Evolutionary conservation across 2,797 vertebrate species (phyloP).

Genomic region (Bradypodion ventrale): DNA sequence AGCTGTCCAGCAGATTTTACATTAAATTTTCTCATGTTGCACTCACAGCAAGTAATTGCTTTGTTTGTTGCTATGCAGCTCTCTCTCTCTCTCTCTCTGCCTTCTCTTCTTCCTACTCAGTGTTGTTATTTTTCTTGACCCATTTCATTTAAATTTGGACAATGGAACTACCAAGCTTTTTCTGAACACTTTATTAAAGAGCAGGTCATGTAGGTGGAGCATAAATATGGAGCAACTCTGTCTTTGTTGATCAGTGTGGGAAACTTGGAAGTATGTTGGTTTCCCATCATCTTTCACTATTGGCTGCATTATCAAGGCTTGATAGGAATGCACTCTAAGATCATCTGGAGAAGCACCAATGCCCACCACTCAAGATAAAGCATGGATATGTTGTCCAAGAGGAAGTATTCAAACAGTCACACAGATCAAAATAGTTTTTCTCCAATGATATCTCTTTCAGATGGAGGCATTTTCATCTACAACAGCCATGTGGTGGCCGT

Average conservation of each 20-base stretch:
- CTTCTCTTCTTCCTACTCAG: neutral
- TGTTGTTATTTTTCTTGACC: conserved; percentile 3
- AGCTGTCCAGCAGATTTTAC: conserved; percentile 29
- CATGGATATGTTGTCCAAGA: no score
- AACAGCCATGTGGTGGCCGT: neutral
- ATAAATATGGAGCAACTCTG: neutral
- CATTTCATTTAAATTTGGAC: neutral
- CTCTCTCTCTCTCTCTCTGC: neutral
- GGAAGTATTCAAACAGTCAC: no score
- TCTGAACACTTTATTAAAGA: neutral
- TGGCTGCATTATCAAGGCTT: neutral
- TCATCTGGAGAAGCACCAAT: neutral
- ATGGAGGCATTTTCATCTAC: neutral
- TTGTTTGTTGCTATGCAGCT: conserved; percentile 17
- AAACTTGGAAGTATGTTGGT: neutral
- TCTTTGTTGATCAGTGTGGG: neutral
- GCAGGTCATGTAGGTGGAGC: neutral
- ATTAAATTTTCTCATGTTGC: conserved; percentile 31
- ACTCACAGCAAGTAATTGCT: conserved; percentile 38
- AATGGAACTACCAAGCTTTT: neutral
- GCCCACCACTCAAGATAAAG: neutral
- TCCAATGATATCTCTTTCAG: neutral
- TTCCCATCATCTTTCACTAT: neutral
- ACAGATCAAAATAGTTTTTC: no score
- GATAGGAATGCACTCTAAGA: neutral